These are phyloP conservation scores for Smittia aterrima DNA, from an alignment of 2,888 invertebrate species.

Conservation along the genomic window DNA sequence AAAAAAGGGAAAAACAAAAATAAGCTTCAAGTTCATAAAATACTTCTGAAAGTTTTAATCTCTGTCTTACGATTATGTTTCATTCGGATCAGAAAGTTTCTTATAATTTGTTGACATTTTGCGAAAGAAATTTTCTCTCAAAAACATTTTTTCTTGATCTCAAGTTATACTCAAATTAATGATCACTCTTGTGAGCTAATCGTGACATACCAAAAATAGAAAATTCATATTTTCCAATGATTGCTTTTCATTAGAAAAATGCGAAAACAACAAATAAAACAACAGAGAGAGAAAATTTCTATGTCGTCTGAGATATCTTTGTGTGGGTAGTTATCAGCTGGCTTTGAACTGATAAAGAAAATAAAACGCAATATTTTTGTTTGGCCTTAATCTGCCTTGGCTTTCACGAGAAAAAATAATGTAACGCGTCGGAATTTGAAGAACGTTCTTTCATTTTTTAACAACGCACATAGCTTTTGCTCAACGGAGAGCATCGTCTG, in stretches of 20 bases:
- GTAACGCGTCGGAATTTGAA: neutral
- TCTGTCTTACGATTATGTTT: too few relatives aligned
- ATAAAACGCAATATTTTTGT: conserved; percentile 29
- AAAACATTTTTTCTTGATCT: neutral
- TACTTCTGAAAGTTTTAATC: neutral
- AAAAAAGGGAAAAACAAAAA: neutral
- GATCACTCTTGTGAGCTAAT: neutral
- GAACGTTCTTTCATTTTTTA: neutral
- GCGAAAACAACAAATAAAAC: conserved; percentile 19
- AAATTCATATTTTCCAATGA: neutral
- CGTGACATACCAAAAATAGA: neutral
- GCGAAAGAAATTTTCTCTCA: neutral
- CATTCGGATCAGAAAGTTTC: too few relatives aligned
- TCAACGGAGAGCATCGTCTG: neutral
- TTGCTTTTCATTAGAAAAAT: neutral
- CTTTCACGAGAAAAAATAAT: neutral
- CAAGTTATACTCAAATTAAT: neutral
- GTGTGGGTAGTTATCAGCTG: conserved; percentile 35
- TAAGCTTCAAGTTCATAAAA: too few relatives aligned
- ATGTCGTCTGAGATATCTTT: neutral
- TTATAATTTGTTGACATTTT: neutral
- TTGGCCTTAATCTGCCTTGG: conserved; percentile 15
- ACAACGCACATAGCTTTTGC: neutral
- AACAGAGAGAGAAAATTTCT: neutral
- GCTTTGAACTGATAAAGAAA: conserved; percentile 26